phyloP scores from a whole-genome alignment of 2,888 invertebrate species.

The Drosophila borealis region DNA sequence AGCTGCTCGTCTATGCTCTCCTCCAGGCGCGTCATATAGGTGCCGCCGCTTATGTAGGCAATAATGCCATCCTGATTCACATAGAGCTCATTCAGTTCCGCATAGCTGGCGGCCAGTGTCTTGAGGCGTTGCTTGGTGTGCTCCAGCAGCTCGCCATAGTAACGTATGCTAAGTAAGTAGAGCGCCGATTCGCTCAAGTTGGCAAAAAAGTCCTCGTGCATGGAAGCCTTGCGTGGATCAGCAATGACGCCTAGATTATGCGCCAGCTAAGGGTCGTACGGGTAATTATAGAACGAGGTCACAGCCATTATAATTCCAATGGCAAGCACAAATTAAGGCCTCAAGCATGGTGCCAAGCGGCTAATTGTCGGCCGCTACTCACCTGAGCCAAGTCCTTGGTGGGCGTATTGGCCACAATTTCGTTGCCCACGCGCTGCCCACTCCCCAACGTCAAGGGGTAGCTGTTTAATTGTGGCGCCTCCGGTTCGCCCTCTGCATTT shows the following conservation, averaged over 20 bases:
- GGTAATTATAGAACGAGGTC: slow-evolving; percentile 24
- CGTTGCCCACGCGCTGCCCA: slow-evolving; percentile 50
- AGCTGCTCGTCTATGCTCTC: slow-evolving; percentile 83
- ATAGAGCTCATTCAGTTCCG: slow-evolving; percentile 81
- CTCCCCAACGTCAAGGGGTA: slow-evolving; percentile 38
- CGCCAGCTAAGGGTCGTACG: slow-evolving; percentile 70
- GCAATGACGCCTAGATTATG: slow-evolving; percentile 81
- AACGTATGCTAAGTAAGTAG: slow-evolving; percentile 75
- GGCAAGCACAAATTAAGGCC: slow-evolving; percentile 1
- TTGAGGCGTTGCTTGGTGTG: slow-evolving; percentile 82
- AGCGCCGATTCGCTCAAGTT: slow-evolving; percentile 83
- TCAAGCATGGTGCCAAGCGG: slow-evolving; percentile 31
- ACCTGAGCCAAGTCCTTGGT: slow-evolving; percentile 81
- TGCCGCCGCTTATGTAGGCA: slow-evolving; percentile 84
- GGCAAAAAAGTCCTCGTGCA: slow-evolving; percentile 85
- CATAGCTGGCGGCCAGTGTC: slow-evolving; percentile 75
- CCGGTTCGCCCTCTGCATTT: slow-evolving; percentile 8
- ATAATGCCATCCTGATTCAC: slow-evolving; percentile 84
- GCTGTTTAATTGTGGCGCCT: slow-evolving; percentile 18
- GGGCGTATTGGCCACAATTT: slow-evolving; percentile 76
- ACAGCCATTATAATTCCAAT: slow-evolving; percentile 4
- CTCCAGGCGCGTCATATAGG: slow-evolving; percentile 83
- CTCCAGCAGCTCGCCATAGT: slow-evolving; percentile 82
- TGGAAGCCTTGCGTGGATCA: slow-evolving; percentile 83
- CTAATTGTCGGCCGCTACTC: slow-evolving; percentile 53